A percentile compares a stretch with the other conserved stretches of the same genome.
Conservation (phyloP, 2,113 vertebrate species). For the Anoplopoma fimbria region DNA sequence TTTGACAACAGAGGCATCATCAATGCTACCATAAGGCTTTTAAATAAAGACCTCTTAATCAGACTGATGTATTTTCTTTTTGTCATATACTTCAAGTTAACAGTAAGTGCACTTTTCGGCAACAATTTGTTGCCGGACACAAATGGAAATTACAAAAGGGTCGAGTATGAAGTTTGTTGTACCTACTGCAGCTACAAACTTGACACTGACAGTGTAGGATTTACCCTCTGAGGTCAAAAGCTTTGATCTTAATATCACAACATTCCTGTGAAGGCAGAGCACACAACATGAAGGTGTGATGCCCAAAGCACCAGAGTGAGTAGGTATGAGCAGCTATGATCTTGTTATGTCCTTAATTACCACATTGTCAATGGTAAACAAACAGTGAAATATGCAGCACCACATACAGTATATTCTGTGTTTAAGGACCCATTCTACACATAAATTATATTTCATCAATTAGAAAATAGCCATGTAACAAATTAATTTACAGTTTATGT, state of each 20-base stretch:
- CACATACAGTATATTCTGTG: constrained; percentile 50
- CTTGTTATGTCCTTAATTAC: constrained; percentile 59
- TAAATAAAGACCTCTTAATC: constrained; percentile 5
- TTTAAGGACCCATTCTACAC: constrained; percentile 63
- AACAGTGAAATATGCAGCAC: constrained; percentile 64
- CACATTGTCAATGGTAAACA: constrained; percentile 56
- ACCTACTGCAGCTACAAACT: constrained; percentile 6
- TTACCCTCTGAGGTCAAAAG: constrained; percentile 66
- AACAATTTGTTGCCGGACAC: constrained; percentile 14
- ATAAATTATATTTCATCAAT: constrained; percentile 73
- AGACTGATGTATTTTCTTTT: constrained; percentile 7
- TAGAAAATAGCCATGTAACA: constrained; percentile 56
- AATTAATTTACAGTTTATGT: constrained; percentile 78
- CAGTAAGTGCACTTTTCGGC: constrained; percentile 56
- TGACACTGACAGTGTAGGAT: constrained; percentile 41
- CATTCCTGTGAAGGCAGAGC: constrained; percentile 71
- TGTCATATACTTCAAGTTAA: constrained; percentile 8
- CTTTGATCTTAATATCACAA: constrained; percentile 69
- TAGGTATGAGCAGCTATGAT: constrained; percentile 69
- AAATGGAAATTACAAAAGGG: neutral
- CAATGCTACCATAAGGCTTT: neutral
- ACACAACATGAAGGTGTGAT: constrained; percentile 74
- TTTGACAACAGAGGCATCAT: constrained; percentile 34
- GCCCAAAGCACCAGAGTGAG: constrained; percentile 77
- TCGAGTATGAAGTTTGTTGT: constrained; percentile 16